Conservation (phyloP, 1,140 invertebrate species). For the Reticulitermes speratus region DNA sequence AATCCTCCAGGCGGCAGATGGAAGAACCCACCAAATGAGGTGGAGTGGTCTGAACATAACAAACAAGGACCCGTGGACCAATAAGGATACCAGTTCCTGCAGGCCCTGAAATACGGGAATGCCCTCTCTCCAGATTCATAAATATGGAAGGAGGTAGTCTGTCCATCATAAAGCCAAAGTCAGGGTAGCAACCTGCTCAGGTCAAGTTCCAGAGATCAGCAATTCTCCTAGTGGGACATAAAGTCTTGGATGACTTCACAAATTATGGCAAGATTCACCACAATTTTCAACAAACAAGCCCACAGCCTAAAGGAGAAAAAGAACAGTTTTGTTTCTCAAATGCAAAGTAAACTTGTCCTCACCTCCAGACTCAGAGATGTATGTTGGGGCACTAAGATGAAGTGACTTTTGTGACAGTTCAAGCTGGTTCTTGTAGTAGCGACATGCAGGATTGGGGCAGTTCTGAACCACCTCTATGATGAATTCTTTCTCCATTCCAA, state of each 20-base stretch:
- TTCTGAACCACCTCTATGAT: slow-evolving; percentile 84
- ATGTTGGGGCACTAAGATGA: slow-evolving; percentile 42
- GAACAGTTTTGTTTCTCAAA: background rate
- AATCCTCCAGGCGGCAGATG: background rate
- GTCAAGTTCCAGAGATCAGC: background rate
- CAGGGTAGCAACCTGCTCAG: no score
- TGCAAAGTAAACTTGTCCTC: background rate
- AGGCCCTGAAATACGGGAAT: no score
- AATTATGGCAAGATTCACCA: background rate
- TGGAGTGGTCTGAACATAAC: no score
- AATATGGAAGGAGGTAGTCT: no score
- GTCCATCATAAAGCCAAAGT: no score
- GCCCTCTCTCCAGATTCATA: no score
- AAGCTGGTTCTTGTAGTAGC: slow-evolving; percentile 81
- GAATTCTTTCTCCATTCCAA: slow-evolving; percentile 87
- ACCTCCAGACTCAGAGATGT: slow-evolving; percentile 41
- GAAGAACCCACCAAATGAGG: no score
- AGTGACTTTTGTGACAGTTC: slow-evolving; percentile 62
- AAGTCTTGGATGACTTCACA: background rate
- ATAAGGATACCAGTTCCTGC: no score
- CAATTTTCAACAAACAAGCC: background rate
- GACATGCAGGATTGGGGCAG: slow-evolving; percentile 79
- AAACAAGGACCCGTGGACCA: no score
- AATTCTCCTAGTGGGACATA: background rate
- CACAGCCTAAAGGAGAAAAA: background rate